Conservation (phyloP, 2,113 vertebrate genomes). For the Sialia sialis region DNA sequence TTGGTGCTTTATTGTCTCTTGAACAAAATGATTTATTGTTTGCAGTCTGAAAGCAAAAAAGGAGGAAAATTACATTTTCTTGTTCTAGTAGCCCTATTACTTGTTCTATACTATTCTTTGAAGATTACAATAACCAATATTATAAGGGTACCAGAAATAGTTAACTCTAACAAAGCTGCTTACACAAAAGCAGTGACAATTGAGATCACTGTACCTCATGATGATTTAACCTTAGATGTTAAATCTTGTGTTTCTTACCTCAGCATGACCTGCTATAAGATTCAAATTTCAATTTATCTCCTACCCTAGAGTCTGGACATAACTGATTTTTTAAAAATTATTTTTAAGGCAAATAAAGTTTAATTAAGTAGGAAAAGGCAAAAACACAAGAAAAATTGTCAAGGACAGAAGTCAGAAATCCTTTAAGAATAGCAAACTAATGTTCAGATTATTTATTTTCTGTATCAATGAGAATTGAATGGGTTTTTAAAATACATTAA, state of each 20-base stretch:
- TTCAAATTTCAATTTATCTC: neutral
- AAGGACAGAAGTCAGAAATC: neutral
- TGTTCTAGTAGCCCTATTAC: slow-evolving; percentile 70
- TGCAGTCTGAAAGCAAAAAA: slow-evolving; percentile 80
- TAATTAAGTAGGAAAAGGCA: neutral
- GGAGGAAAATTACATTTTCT: slow-evolving; percentile 83
- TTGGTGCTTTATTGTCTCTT: slow-evolving; percentile 87
- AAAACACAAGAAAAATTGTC: neutral
- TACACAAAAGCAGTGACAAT: slow-evolving; percentile 12
- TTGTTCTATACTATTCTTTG: slow-evolving; percentile 61
- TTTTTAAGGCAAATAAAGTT: neutral
- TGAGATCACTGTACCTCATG: neutral
- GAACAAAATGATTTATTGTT: slow-evolving; percentile 88
- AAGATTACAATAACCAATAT: slow-evolving; percentile 37
- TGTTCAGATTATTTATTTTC: neutral
- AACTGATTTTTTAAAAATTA: neutral
- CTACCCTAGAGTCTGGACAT: neutral
- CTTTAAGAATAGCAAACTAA: neutral
- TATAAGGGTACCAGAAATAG: slow-evolving; percentile 17
- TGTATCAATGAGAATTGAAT: neutral
- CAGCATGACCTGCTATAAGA: neutral
- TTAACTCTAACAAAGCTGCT: slow-evolving; percentile 44
- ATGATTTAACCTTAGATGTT: slow-evolving; percentile 15
- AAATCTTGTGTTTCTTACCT: neutral
- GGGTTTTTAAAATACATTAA: neutral